Evolutionary conservation across 2,113 vertebrate genomes (phyloP), one percentile per base, ranked within the genome.

Genomic region (Dicerorhinus sumatrensis): DNA sequence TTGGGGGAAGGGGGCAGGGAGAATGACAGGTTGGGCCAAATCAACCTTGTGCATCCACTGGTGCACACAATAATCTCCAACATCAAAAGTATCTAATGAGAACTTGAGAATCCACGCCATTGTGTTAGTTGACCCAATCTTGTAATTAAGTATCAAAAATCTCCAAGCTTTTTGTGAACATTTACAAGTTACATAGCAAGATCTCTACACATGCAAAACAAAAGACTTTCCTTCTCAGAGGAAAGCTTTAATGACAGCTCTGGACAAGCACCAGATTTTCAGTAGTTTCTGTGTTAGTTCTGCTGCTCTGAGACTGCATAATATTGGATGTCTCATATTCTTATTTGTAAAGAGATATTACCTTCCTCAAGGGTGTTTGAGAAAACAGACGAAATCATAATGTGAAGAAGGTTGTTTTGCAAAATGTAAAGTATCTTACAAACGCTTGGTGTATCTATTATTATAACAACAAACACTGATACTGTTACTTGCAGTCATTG

Each of bases 111-210:
- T 75, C 62, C 36, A 16, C 2, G 21, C 58, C 83, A 83, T 97
- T 89, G 20, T 62, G 54, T 62, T 70, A 79, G 63, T 84, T 98
- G 97, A 97, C 95, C 91, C 90, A 86, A 75, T 96, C 97, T 97
- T 91, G 77, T 85, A 96, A 98, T 97, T 97, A 97, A 98, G 92
- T 98, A 97, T 93, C 94, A 95, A 98, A 96, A 95, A 25, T 94
- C 54, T 75, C 69, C 73, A 86, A 48, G n/a, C 51, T 72, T 88
- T 77, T 75, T 83, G 73, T 80, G 73, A 67, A 76, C 29, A 67
- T 93, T 95, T 92, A 83, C 39, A 90, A 93, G 72, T 94, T 94
- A 85, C 87, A 86, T 23, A 80, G 83, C 51, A 75, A 82, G 79
- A 69, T 93, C 69, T 70, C 85, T 25, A 76, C 69, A 39, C 31